phyloP scores from a whole-genome alignment of 2,113 vertebrate species.

The Ciconia maguari region DNA sequence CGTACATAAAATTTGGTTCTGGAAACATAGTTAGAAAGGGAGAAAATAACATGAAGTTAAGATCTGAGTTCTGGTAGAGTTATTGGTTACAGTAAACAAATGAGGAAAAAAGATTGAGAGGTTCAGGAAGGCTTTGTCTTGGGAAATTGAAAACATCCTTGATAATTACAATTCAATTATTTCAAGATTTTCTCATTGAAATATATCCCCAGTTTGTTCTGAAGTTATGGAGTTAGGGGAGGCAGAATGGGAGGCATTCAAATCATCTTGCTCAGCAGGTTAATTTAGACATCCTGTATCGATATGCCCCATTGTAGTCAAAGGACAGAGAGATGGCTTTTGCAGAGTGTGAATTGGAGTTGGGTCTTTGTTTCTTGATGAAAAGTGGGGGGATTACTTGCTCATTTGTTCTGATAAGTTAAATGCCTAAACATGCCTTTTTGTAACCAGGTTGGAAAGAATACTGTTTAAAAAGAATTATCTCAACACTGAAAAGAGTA shows the following conservation, averaged over 20 bases:
- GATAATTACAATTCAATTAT: background rate
- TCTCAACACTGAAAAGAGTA: background rate
- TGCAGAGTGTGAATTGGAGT: background rate
- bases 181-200: background rate
- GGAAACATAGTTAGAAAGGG: background rate
- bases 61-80: background rate
- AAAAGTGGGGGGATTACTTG: background rate
- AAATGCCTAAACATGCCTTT: background rate
- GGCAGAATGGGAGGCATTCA: background rate
- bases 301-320: background rate
- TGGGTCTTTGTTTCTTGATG: background rate
- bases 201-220: background rate
- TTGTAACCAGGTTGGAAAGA: background rate
- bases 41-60: background rate
- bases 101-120: background rate
- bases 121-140: background rate
- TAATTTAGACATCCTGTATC: background rate
- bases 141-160: background rate
- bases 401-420: background rate
- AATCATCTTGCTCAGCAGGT: background rate
- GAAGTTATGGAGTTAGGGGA: background rate
- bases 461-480: background rate
- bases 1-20: background rate
- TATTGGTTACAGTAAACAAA: background rate
- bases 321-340: background rate